A percentile compares a stretch with the other conserved stretches of the same genome.
Conservation (phyloP, 2,113 vertebrate species). For the Emydocephalus ijimae region DNA sequence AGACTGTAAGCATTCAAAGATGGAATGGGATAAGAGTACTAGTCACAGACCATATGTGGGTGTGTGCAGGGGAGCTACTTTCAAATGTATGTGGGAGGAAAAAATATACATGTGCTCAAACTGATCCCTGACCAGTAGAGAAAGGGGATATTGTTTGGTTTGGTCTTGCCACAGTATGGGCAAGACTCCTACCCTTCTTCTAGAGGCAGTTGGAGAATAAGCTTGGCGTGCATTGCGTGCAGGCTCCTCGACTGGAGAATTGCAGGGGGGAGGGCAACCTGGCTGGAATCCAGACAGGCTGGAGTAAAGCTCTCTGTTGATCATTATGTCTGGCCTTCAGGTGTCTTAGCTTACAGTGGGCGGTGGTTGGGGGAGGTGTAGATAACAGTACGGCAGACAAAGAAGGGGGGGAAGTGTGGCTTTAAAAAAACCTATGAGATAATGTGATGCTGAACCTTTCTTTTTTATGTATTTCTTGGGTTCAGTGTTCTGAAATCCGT, state of each 20-base stretch:
- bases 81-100: not conserved
- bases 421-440: conserved; percentile 52
- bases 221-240: conserved; percentile 73
- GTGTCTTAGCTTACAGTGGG: conserved; percentile 86
- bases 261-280: conserved; percentile 54
- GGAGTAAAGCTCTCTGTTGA: conserved; percentile 85
- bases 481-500: conserved; percentile 66
- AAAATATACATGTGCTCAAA: conserved; percentile 61
- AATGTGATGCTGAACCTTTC: conserved; percentile 59
- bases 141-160: conserved; percentile 76
- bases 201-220: conserved; percentile 72
- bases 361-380: conserved; percentile 80
- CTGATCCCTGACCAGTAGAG: conserved; percentile 55
- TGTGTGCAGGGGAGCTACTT: not conserved
- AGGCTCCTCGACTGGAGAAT: conserved; percentile 77
- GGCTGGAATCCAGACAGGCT: conserved; percentile 84
- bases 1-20: not conserved
- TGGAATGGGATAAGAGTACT: not conserved
- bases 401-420: conserved; percentile 72
- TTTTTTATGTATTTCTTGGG: conserved; percentile 73
- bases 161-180: conserved; percentile 77
- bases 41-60: not conserved
- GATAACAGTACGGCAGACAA: conserved; percentile 88
- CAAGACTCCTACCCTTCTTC: conserved; percentile 75
- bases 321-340: conserved; percentile 97